phyloP scores from a whole-genome alignment of 2,888 invertebrate genomes.

The Tipula confusa region DNA sequence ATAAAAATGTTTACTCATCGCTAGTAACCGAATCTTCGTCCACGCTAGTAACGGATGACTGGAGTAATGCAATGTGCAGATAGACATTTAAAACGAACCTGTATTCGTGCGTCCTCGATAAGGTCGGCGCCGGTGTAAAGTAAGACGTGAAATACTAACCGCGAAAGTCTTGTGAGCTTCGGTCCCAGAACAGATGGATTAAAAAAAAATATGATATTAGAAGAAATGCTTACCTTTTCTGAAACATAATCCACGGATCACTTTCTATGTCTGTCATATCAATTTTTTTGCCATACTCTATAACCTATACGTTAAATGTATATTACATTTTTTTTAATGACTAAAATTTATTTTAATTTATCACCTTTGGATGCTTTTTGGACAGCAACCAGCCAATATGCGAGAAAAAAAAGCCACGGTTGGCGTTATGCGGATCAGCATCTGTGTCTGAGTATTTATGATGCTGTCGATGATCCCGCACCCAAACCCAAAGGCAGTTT shows the following conservation, averaged over 20 bases:
- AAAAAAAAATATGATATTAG: too few relatives aligned
- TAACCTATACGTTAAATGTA: constrained; percentile 47
- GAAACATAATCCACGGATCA: constrained; percentile 77
- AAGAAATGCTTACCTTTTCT: constrained; percentile 62
- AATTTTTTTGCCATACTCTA: constrained; percentile 69
- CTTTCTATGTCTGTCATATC: constrained; percentile 77
- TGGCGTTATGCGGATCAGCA: constrained; percentile 78
- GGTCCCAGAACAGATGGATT: too few relatives aligned
- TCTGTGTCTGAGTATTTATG: constrained; percentile 69
- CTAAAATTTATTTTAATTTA: neutral
- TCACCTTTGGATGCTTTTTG: constrained; percentile 68
- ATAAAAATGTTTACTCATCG: too few relatives aligned
- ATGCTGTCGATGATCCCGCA: constrained; percentile 74
- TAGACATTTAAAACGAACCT: too few relatives aligned
- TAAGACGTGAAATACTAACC: too few relatives aligned
- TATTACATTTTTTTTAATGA: neutral
- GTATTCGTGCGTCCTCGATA: too few relatives aligned
- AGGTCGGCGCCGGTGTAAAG: too few relatives aligned
- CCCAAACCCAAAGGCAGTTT: constrained; percentile 72
- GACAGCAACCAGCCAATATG: constrained; percentile 83
- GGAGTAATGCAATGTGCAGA: too few relatives aligned
- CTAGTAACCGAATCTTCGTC: too few relatives aligned
- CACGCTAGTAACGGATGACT: too few relatives aligned
- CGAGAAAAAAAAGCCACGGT: constrained; percentile 79
- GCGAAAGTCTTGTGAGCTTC: too few relatives aligned